A percentile compares a stretch with the other conserved stretches of the same genome.
These are phyloP conservation scores for Netelia inedita DNA, from an alignment of 2,888 invertebrate species.

Conservation along the genomic window DNA sequence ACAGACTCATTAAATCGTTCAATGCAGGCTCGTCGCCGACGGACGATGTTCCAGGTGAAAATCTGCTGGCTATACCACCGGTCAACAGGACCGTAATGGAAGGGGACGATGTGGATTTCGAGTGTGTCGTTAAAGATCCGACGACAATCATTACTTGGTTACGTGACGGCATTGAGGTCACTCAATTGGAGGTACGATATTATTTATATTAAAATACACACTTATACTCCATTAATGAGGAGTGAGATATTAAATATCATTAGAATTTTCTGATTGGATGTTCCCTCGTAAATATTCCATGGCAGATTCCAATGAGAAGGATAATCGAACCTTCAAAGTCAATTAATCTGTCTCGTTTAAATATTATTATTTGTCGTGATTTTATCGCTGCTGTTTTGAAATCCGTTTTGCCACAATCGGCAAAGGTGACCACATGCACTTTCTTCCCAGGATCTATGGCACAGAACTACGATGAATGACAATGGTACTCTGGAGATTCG, in stretches of 20 bases:
- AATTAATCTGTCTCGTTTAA: neutral
- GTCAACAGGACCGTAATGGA: slow-evolving; percentile 95
- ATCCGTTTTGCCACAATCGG: too few relatives aligned
- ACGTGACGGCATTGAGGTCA: slow-evolving; percentile 85
- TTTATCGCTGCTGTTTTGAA: too few relatives aligned
- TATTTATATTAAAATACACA: slow-evolving; percentile 15
- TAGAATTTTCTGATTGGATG: neutral
- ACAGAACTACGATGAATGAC: slow-evolving; percentile 88
- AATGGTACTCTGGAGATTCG: slow-evolving; percentile 94
- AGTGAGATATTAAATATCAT: neutral
- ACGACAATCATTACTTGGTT: slow-evolving; percentile 87
- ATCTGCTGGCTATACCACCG: slow-evolving; percentile 94
- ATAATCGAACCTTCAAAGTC: neutral
- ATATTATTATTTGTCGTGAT: too few relatives aligned
- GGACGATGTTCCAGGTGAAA: slow-evolving; percentile 90
- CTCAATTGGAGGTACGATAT: slow-evolving; percentile 82
- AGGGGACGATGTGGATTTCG: slow-evolving; percentile 92
- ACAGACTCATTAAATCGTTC: slow-evolving; percentile 85
- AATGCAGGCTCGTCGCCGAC: slow-evolving; percentile 84
- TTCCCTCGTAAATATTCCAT: too few relatives aligned
- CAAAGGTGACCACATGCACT: too few relatives aligned
- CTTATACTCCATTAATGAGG: neutral
- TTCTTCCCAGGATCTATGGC: slow-evolving; percentile 87
- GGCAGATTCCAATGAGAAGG: neutral
- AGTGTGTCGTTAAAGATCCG: slow-evolving; percentile 92